Conservation (phyloP, 2,797 vertebrate species). For the Chaetophractus vellerosus region DNA sequence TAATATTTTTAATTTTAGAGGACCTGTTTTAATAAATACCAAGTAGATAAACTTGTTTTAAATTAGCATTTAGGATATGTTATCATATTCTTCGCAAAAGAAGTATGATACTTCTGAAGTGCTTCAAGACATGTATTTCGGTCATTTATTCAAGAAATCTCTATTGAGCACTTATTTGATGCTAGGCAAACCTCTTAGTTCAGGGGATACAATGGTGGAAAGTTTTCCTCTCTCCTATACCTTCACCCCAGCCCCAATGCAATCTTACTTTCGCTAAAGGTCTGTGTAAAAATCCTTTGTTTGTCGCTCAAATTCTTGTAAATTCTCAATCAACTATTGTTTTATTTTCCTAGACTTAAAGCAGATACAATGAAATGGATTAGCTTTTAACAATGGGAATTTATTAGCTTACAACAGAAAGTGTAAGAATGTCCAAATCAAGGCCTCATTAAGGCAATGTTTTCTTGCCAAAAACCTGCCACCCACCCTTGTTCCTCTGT, state of each 20-base stretch:
- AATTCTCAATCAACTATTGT: slow-evolving; percentile 20
- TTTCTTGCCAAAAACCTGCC: too few species aligned
- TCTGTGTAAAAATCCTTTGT: not conserved
- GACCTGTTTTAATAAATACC: slow-evolving; percentile 30
- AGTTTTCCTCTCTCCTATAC: not conserved
- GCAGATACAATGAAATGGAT: too few species aligned
- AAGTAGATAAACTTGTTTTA: slow-evolving; percentile 19
- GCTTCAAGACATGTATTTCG: not conserved
- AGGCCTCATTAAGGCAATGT: too few species aligned
- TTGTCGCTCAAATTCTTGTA: slow-evolving; percentile 29
- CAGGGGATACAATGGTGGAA: not conserved
- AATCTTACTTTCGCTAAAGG: not conserved
- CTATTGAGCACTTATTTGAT: not conserved
- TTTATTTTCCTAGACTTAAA: not conserved
- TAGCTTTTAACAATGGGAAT: too few species aligned
- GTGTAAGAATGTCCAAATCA: too few species aligned
- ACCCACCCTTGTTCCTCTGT: too few species aligned
- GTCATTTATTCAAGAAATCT: not conserved
- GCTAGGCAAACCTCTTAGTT: not conserved
- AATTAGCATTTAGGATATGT: not conserved
- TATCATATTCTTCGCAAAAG: not conserved
- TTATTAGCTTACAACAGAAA: too few species aligned
- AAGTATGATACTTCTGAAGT: not conserved
- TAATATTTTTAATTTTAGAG: slow-evolving; percentile 27
- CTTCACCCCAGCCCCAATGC: not conserved